Conservation (phyloP, 2,113 vertebrate genomes). For the Leptobrachium ailaonicum region DNA sequence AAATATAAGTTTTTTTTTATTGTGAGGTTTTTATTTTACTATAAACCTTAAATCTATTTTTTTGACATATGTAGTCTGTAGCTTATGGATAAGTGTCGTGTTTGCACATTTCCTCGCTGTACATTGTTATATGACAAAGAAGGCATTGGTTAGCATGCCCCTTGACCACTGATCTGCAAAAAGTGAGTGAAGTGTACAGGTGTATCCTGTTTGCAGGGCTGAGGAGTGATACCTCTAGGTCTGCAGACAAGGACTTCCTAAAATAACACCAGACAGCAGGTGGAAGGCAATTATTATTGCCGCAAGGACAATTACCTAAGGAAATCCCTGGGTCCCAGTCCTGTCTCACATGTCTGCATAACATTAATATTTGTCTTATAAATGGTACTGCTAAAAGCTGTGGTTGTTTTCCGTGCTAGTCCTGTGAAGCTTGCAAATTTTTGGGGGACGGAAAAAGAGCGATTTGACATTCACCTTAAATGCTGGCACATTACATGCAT, state of each 20-base stretch:
- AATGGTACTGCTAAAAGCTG: neutral
- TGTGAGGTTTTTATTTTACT: too few relatives aligned
- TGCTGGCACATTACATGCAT: too few relatives aligned
- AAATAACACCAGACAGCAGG: slow-evolving; percentile 46
- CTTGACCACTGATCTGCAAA: neutral
- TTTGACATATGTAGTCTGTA: too few relatives aligned
- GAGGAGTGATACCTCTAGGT: neutral
- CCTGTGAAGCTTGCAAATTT: neutral
- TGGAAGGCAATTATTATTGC: slow-evolving; percentile 35
- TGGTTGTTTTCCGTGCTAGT: neutral
- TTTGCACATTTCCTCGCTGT: too few relatives aligned
- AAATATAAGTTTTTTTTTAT: too few relatives aligned
- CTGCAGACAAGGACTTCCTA: slow-evolving; percentile 41
- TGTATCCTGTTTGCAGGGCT: slow-evolving; percentile 36
- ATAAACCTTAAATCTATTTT: too few relatives aligned
- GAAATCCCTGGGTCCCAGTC: slow-evolving; percentile 29
- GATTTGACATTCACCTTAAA: too few relatives aligned
- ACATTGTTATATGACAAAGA: too few relatives aligned
- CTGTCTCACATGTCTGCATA: slow-evolving; percentile 19
- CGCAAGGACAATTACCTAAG: slow-evolving; percentile 38
- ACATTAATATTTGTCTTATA: slow-evolving; percentile 17
- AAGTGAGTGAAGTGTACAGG: slow-evolving; percentile 36
- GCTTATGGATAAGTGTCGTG: too few relatives aligned
- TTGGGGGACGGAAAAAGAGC: neutral
- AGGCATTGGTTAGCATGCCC: neutral